Conservation (phyloP, 2,113 vertebrate species). For the Strigops habroptila region DNA sequence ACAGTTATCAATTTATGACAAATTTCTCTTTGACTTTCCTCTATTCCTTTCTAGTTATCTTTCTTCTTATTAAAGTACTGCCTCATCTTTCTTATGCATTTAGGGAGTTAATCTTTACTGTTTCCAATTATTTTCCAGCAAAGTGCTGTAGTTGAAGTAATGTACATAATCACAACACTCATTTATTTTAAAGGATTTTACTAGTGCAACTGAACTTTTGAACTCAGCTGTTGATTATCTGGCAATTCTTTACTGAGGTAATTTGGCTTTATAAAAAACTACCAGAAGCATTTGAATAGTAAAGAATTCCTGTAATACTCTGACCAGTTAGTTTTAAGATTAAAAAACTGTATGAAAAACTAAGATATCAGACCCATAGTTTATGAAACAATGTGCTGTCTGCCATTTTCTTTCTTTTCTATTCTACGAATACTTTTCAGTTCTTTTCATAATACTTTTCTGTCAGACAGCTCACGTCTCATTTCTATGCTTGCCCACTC, state of each 20-base stretch:
- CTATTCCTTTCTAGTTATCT: not conserved
- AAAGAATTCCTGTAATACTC: not conserved
- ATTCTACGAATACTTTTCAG: not conserved
- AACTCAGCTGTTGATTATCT: not conserved
- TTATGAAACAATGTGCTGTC: not conserved
- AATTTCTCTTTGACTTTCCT: not conserved
- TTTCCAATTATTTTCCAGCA: not conserved
- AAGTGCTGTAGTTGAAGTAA: not conserved
- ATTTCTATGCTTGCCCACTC: constrained; percentile 25
- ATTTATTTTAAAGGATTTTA: not conserved
- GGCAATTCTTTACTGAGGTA: not conserved
- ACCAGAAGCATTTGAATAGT: not conserved
- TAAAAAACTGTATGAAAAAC: not conserved
- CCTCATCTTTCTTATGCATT: not conserved
- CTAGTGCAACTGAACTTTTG: not conserved
- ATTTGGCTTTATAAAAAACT: not conserved
- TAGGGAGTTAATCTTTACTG: not conserved
- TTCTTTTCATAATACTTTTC: not conserved
- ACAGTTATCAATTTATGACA: not conserved
- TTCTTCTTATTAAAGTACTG: not conserved
- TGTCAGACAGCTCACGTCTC: constrained; percentile 12
- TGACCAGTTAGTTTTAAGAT: not conserved
- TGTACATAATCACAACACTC: not conserved
- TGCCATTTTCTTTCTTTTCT: not conserved
- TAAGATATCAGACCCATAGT: not conserved